These are phyloP conservation scores for Spongia lamella DNA, from an alignment of 37 sponge, comb jelly and placozoan genomes.

Conservation along the genomic window DNA sequence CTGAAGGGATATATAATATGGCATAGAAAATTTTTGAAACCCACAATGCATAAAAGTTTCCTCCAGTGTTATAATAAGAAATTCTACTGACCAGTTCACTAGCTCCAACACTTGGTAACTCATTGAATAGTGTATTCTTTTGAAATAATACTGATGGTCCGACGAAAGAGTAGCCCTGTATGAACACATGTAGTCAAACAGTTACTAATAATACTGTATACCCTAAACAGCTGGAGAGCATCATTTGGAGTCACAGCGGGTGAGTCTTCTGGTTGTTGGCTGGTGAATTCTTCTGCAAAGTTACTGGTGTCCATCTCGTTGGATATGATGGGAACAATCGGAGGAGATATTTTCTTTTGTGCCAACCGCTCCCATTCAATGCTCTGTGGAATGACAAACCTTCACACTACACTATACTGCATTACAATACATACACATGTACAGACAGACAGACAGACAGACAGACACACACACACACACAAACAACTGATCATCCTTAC, in stretches of 20 bases:
- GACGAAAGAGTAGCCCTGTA: slow-evolving; percentile 93
- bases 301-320: slow-evolving; percentile 85
- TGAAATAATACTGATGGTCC: slow-evolving; percentile 84
- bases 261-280: slow-evolving; percentile 78
- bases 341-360: slow-evolving; percentile 67
- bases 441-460: neutral
- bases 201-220: slow-evolving; percentile 4
- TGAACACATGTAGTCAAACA: neutral
- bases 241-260: slow-evolving; percentile 79
- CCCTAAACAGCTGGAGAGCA: slow-evolving; percentile 70
- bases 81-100: neutral
- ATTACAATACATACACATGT: neutral
- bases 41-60: no score
- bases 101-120: neutral
- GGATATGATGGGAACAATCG: slow-evolving; percentile 81
- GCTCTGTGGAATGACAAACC: slow-evolving; percentile 25
- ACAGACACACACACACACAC: neutral
- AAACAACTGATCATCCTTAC: slow-evolving; percentile 11
- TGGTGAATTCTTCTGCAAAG: slow-evolving; percentile 94
- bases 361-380: slow-evolving; percentile 71
- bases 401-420: neutral
- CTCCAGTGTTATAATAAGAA: neutral
- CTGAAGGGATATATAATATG: no score
- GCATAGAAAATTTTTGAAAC: no score
- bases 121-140: slow-evolving; percentile 57